phyloP scores from a whole-genome alignment of 2,888 invertebrate species.

The Drosophila nigricruria region DNA sequence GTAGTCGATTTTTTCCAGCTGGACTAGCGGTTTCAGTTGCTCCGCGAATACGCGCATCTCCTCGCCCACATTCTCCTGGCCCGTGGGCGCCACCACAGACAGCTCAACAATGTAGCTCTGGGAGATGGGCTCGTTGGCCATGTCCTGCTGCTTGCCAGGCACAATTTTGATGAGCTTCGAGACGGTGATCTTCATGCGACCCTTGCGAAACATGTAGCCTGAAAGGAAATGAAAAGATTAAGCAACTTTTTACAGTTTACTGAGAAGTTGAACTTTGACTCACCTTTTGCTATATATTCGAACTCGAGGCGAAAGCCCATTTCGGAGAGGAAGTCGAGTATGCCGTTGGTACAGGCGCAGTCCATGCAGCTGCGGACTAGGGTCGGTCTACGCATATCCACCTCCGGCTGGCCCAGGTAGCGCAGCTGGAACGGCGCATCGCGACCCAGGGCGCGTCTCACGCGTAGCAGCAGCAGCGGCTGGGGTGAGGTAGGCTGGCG shows the following conservation, averaged over 20 bases:
- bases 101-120: slow-evolving; percentile 97
- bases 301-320: slow-evolving; percentile 96
- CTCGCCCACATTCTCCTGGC: slow-evolving; percentile 97
- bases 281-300: slow-evolving; percentile 95
- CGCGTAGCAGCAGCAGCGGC: slow-evolving; percentile 90
- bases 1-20: slow-evolving; percentile 96
- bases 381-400: slow-evolving; percentile 95
- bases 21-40: slow-evolving; percentile 95
- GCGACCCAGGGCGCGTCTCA: slow-evolving; percentile 93
- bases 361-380: slow-evolving; percentile 96
- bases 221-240: neutral
- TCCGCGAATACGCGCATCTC: slow-evolving; percentile 98
- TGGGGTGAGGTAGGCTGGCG: slow-evolving; percentile 89
- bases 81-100: slow-evolving; percentile 93
- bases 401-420: slow-evolving; percentile 96
- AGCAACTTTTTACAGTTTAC: too few relatives aligned
- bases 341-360: slow-evolving; percentile 95
- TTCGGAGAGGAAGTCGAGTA: slow-evolving; percentile 96
- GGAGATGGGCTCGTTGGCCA: slow-evolving; percentile 92
- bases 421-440: slow-evolving; percentile 91
- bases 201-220: slow-evolving; percentile 96
- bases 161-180: slow-evolving; percentile 96
- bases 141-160: slow-evolving; percentile 90
- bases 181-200: slow-evolving; percentile 98
- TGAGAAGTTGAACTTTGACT: neutral